These are phyloP conservation scores for Thaleichthys pacificus DNA, from an alignment of 2,797 vertebrate species.

Conservation along the genomic window DNA sequence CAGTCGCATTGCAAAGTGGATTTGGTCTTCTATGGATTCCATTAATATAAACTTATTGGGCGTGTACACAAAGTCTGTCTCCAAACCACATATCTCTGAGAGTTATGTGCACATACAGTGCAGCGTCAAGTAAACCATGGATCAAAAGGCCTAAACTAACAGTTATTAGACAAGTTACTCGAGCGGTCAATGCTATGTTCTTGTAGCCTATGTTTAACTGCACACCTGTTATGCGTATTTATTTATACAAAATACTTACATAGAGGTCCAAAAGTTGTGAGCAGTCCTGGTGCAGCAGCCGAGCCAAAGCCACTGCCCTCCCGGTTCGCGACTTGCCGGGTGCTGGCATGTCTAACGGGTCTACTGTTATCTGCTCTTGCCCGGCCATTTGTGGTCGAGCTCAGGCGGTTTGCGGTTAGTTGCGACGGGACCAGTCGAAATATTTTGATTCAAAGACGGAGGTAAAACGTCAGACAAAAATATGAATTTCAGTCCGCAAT, in stretches of 20 bases:
- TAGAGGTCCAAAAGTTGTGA: slow-evolving; percentile 37
- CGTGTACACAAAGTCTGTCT: too few relatives aligned
- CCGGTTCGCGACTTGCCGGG: not conserved
- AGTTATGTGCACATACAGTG: too few relatives aligned
- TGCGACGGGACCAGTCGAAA: slow-evolving; percentile 23
- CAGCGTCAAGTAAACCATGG: too few relatives aligned
- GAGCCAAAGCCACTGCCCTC: not conserved
- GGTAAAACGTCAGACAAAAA: not conserved
- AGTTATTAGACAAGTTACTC: too few relatives aligned
- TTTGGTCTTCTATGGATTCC: not conserved
- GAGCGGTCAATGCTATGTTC: too few relatives aligned
- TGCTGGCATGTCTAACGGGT: slow-evolving; percentile 40
- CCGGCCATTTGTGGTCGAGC: slow-evolving; percentile 63
- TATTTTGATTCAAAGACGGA: not conserved
- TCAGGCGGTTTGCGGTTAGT: slow-evolving; percentile 37
- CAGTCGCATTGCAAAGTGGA: not conserved
- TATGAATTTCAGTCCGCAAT: not conserved
- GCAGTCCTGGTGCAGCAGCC: slow-evolving; percentile 10
- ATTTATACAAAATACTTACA: slow-evolving; percentile 61
- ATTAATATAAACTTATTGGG: not conserved
- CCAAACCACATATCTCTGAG: too few relatives aligned
- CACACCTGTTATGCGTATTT: not conserved
- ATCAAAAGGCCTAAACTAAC: too few relatives aligned
- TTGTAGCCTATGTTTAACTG: not conserved
- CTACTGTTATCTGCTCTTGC: slow-evolving; percentile 46